A percentile compares a stretch with the other conserved stretches of the same genome.
phyloP scores from a whole-genome alignment of 2,113 vertebrate genomes.

The Menura novaehollandiae region DNA sequence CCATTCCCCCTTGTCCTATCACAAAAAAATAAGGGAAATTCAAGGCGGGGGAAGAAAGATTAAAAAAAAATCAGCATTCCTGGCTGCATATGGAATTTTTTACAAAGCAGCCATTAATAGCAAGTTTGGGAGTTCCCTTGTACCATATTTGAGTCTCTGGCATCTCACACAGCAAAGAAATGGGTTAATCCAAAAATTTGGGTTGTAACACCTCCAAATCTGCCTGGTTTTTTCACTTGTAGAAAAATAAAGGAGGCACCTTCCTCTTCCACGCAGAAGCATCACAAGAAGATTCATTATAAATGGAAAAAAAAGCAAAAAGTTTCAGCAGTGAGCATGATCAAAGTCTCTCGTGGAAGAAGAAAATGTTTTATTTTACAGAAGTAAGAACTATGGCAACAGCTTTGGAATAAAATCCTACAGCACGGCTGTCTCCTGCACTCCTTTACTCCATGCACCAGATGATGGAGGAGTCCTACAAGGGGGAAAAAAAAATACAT shows the following conservation, averaged over 20 bases:
- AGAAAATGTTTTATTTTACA: neutral
- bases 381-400: neutral
- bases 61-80: neutral
- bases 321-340: neutral
- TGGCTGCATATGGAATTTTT: neutral
- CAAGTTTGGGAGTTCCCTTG: neutral
- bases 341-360: neutral
- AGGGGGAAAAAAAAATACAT: neutral
- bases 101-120: neutral
- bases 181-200: neutral
- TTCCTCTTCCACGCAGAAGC: neutral
- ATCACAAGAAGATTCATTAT: neutral
- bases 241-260: neutral
- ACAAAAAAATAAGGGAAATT: neutral
- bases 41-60: neutral
- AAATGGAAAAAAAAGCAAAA: neutral
- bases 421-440: neutral
- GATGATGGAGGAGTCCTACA: neutral
- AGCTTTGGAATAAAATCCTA: slow-evolving; percentile 9
- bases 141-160: neutral
- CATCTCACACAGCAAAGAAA: neutral
- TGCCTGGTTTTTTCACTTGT: neutral
- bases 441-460: neutral
- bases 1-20: neutral
- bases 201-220: neutral